These are phyloP conservation scores for Trachemys scripta DNA, from an alignment of 2,113 vertebrate genomes.

Conservation along the genomic window DNA sequence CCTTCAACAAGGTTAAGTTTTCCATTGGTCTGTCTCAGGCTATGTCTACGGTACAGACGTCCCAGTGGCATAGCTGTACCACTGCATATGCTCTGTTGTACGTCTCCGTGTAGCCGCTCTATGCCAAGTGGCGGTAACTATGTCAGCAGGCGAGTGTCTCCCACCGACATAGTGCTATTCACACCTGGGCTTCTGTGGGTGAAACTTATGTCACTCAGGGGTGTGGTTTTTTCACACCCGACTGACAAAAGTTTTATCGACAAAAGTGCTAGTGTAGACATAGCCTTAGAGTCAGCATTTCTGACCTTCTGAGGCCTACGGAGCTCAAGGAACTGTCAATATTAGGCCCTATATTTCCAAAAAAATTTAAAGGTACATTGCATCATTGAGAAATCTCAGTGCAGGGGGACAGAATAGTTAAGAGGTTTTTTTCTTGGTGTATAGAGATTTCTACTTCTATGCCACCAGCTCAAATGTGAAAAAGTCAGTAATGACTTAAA, in stretches of 20 bases:
- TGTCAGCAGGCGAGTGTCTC: too few relatives aligned
- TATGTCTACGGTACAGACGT: too few relatives aligned
- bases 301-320: background rate
- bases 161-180: too few relatives aligned
- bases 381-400: background rate
- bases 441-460: background rate
- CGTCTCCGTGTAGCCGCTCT: too few relatives aligned
- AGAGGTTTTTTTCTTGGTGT: background rate
- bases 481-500: constrained; percentile 14
- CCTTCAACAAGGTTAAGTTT: background rate
- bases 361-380: background rate
- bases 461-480: constrained; percentile 43
- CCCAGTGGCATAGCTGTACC: too few relatives aligned
- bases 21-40: constrained; percentile 2
- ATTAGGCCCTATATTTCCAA: background rate
- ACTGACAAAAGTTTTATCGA: too few relatives aligned
- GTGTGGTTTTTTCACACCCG: too few relatives aligned
- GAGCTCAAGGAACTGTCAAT: background rate
- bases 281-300: background rate
- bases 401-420: background rate
- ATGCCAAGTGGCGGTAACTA: too few relatives aligned
- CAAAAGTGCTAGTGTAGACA: too few relatives aligned
- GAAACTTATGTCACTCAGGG: too few relatives aligned
- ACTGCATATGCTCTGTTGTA: too few relatives aligned
- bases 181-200: too few relatives aligned